Conservation (phyloP, 2,113 vertebrate species). For the Camarhynchus parvulus region DNA sequence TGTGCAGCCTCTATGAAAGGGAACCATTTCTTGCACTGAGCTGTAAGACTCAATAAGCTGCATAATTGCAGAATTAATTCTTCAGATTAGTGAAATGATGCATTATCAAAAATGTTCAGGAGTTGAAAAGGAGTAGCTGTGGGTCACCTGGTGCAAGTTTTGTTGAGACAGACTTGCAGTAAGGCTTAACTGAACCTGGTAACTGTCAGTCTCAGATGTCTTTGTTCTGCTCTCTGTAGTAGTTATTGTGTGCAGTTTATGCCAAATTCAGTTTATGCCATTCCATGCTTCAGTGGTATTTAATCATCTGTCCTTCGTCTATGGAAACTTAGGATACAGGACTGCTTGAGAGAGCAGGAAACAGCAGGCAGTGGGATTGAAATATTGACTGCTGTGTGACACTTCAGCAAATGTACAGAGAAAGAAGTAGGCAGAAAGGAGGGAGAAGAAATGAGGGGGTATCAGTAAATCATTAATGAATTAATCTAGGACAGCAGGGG, state of each 20-base stretch:
- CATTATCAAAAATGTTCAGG: neutral
- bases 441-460: neutral
- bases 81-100: neutral
- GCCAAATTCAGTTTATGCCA: neutral
- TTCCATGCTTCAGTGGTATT: neutral
- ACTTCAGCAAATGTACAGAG: neutral
- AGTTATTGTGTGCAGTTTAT: neutral
- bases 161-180: neutral
- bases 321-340: neutral
- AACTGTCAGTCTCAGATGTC: neutral
- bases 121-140: neutral
- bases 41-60: neutral
- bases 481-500: neutral
- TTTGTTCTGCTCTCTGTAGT: neutral
- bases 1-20: neutral
- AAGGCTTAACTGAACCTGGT: neutral
- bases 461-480: neutral
- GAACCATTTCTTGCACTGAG: neutral
- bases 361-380: neutral
- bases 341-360: neutral
- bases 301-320: neutral
- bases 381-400: neutral
- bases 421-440: neutral
- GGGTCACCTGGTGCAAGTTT: neutral
- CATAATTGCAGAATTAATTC: neutral